Evolutionary conservation across 2,888 invertebrate genomes (phyloP).

Genomic region (Tolmerus cingulatus): DNA sequence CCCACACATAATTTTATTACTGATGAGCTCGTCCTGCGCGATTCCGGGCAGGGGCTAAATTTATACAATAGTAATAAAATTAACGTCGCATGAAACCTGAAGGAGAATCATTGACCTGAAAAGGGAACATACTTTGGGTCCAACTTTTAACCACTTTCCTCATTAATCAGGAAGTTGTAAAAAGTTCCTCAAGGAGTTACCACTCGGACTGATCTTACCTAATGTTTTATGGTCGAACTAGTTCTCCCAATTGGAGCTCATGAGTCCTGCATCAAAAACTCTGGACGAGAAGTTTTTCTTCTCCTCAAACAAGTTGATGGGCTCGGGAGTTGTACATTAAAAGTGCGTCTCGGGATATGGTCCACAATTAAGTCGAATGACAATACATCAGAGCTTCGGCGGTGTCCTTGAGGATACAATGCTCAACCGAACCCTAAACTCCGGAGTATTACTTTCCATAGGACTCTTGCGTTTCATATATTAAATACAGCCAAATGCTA

Average conservation of each 20-base stretch:
- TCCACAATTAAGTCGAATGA: not conserved
- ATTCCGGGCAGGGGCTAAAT: not conserved
- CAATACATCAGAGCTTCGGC: not conserved
- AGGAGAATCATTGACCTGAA: not conserved
- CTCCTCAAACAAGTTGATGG: not conserved
- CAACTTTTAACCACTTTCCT: not conserved
- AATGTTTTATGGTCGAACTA: not conserved
- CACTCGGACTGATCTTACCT: not conserved
- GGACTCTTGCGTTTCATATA: not conserved
- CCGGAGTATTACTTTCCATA: not conserved
- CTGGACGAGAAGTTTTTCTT: not conserved
- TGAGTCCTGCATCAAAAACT: not conserved
- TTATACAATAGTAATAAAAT: not conserved
- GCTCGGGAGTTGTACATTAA: not conserved
- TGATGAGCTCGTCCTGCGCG: not conserved
- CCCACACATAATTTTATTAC: not conserved
- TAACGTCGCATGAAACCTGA: not conserved
- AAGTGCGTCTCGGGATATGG: not conserved
- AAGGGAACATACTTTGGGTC: not conserved
- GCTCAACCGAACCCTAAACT: not conserved
- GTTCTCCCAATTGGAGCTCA: not conserved
- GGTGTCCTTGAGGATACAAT: slow-evolving; percentile 6
- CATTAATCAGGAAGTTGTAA: not conserved
- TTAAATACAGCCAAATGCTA: slow-evolving; percentile 11
- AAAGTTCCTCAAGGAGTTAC: not conserved